Base-by-base conservation (phyloP, 2,113 vertebrate species). In the Dipodomys merriami region DNA sequence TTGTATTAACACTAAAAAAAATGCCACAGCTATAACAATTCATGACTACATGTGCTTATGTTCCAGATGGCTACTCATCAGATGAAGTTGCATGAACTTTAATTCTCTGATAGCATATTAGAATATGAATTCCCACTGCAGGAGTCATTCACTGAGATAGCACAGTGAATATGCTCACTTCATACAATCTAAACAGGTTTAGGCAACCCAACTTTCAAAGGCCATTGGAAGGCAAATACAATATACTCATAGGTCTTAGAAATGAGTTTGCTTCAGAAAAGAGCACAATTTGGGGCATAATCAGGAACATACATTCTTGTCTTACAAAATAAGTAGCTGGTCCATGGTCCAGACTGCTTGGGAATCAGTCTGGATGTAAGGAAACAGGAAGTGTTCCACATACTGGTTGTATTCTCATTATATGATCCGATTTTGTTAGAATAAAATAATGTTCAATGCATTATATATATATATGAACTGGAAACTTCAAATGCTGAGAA, bases 1-100 rank as follows among this genome's bases (percentile, higher is more conserved):
- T 87, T 86, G 7, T 62, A 80, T 80, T 49, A 83, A 91, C 91
- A 90, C 60, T 84, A 29, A 80, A 57, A 57, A 76, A 80, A 60
- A 23, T 33, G n/a, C 18, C 53, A 67, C 30, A 65, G n/a, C 74
- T 91, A 16, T 35, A 92, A 94, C 8, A 83, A 74, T 35, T 4
- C n/a, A 5, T 89, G 15, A 19, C 44, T 68, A 64, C 20, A n/a
- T 49, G 22, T 53, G 33, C 8, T 69, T 5, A 30, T 88, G 85
- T 82, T 77, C 62, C 79, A 92, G 18, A 83, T 57, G 8, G 19
- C 27, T 81, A 69, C 20, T 83, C 19, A n/a, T 53, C 57, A 81
- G 33, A 62, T 78, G n/a, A 94, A 68, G 10, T 67, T 29, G 19
- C 19, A 44, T 77, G 76, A 79, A 68, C 23, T 87, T 72, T 81